These are phyloP conservation scores for Oxycera nigricornis DNA, from an alignment of 2,888 invertebrate species.

Conservation along the genomic window DNA sequence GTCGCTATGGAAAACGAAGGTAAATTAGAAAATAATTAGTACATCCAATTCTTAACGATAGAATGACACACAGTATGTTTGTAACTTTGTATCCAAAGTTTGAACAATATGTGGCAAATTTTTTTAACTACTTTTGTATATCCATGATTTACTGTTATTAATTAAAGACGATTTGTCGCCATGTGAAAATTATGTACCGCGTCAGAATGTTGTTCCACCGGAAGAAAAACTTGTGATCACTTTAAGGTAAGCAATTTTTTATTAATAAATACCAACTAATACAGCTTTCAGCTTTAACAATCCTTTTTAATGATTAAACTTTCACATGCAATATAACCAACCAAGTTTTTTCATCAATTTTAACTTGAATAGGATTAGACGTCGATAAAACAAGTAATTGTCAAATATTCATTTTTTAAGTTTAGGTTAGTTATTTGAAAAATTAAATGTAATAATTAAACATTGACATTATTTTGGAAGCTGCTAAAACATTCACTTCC, in stretches of 20 bases:
- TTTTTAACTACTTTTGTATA: not conserved
- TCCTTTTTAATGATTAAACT: constrained; percentile 2
- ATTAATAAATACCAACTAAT: not conserved
- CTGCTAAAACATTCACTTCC: not conserved
- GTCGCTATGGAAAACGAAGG: not conserved
- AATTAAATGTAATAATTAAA: not conserved
- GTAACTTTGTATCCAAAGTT: not conserved
- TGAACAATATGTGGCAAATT: not conserved
- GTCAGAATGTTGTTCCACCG: not conserved
- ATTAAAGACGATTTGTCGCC: not conserved
- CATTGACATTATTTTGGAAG: not conserved
- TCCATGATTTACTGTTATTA: not conserved
- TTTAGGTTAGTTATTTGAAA: constrained; percentile 6
- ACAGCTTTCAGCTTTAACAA: not conserved
- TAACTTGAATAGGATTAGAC: not conserved
- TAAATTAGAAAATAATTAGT: not conserved
- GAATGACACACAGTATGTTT: not conserved
- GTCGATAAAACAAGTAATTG: not conserved
- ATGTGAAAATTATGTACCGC: not conserved
- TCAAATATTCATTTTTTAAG: not conserved
- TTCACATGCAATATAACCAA: not conserved
- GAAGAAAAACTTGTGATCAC: not conserved
- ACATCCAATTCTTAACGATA: not conserved
- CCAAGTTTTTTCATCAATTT: not conserved
- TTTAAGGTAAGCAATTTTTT: not conserved